A percentile compares a stretch with the other conserved stretches of the same genome.
phyloP scores from a whole-genome alignment of 2,113 vertebrate genomes.

The Echinops telfairi region DNA sequence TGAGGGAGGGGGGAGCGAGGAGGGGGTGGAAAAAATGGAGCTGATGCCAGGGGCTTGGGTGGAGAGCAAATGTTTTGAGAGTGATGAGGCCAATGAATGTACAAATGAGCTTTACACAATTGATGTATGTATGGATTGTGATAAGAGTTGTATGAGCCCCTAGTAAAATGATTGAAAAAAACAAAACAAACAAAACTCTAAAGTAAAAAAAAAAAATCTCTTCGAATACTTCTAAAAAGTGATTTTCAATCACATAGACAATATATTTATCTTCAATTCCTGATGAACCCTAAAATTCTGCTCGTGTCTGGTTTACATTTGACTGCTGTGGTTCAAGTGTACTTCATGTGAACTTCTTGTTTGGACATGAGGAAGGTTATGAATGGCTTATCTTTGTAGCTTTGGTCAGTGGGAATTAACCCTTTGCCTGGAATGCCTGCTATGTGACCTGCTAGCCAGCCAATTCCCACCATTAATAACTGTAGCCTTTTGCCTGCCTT shows the following conservation, averaged over 20 bases:
- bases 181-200: no score
- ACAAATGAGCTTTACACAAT: no score
- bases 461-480: background rate
- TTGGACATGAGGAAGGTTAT: conserved; percentile 70
- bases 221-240: conserved; percentile 18
- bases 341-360: conserved; percentile 50
- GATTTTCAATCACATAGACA: background rate
- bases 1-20: no score
- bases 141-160: no score
- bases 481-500: background rate
- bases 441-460: conserved; percentile 63
- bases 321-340: conserved; percentile 66
- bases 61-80: no score
- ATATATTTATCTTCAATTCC: conserved; percentile 14
- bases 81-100: no score
- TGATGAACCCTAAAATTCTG: conserved; percentile 63
- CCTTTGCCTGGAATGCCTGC: conserved; percentile 72
- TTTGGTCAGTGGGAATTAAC: conserved; percentile 74
- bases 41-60: no score
- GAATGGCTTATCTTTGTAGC: conserved; percentile 68
- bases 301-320: conserved; percentile 76
- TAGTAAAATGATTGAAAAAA: no score
- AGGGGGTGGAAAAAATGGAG: no score
- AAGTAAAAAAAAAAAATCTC: no score
- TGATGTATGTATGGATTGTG: no score